phyloP scores from a whole-genome alignment of 2,113 vertebrate genomes.

The Peromyscus polionotus region DNA sequence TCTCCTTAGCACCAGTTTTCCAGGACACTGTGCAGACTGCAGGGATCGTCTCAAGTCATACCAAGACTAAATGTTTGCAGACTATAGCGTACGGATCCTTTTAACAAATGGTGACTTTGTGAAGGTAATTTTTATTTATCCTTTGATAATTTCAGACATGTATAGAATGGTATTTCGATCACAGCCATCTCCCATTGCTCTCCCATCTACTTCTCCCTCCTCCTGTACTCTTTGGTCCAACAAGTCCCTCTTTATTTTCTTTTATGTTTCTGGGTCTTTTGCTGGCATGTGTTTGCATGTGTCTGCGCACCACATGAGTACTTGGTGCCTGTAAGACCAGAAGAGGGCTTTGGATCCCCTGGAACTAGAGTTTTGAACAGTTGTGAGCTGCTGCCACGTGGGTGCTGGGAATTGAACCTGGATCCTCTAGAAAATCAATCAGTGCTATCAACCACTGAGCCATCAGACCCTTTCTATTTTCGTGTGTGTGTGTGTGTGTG shows the following conservation, averaged over 20 bases:
- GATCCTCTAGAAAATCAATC: neutral
- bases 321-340: neutral
- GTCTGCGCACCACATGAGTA: neutral
- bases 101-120: constrained; percentile 19
- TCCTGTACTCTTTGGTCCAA: neutral
- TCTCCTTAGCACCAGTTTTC: neutral
- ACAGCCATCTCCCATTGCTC: neutral
- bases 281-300: neutral
- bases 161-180: neutral
- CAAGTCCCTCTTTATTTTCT: neutral
- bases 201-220: neutral
- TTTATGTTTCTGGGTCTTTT: neutral
- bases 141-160: neutral
- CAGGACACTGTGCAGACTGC: neutral
- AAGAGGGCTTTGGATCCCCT: neutral
- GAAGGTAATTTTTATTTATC: neutral
- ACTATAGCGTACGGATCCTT: neutral
- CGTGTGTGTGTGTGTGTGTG: neutral
- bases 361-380: neutral
- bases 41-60: constrained; percentile 23
- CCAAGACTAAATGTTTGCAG: constrained; percentile 25
- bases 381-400: neutral
- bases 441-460: neutral
- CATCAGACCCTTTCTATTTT: neutral
- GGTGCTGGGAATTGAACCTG: neutral